These are phyloP conservation scores for Rousettus madagascariensis DNA, from an alignment of 2,797 vertebrate species.

Conservation along the genomic window DNA sequence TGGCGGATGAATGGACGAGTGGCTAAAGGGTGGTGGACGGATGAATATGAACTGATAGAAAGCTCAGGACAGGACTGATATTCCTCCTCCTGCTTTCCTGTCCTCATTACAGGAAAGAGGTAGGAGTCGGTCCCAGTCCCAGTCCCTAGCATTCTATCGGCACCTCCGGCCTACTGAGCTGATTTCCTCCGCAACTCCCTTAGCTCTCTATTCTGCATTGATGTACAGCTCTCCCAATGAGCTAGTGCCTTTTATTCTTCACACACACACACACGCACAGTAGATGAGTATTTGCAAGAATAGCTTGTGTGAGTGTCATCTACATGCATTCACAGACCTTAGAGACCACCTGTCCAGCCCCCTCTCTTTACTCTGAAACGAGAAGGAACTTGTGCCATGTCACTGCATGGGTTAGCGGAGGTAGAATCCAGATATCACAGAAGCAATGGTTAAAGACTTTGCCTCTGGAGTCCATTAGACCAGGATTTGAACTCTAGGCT, in stretches of 20 bases:
- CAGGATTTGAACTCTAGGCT: background rate
- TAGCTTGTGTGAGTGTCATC: background rate
- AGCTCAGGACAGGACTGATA: slow-evolving; percentile 77
- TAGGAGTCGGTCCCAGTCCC: background rate
- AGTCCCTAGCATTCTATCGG: background rate
- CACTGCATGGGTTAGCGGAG: background rate
- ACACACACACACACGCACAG: background rate
- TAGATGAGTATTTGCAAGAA: background rate
- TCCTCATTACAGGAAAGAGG: slow-evolving; percentile 75
- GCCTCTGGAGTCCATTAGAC: background rate
- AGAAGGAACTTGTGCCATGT: background rate
- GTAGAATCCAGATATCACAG: background rate
- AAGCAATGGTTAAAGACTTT: background rate
- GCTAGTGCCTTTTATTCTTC: background rate
- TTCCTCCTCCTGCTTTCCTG: slow-evolving; percentile 72
- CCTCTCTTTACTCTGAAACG: slow-evolving; percentile 15
- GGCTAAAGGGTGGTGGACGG: background rate
- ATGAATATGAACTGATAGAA: background rate
- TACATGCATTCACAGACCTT: background rate
- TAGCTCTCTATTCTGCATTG: background rate
- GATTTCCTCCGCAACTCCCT: slow-evolving; percentile 49
- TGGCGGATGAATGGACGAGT: background rate
- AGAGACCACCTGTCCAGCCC: background rate
- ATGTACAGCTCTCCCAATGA: background rate
- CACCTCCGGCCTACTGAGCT: background rate